These are phyloP conservation scores for Yponomeuta malinellus DNA, from an alignment of 2,888 invertebrate genomes.

Conservation along the genomic window DNA sequence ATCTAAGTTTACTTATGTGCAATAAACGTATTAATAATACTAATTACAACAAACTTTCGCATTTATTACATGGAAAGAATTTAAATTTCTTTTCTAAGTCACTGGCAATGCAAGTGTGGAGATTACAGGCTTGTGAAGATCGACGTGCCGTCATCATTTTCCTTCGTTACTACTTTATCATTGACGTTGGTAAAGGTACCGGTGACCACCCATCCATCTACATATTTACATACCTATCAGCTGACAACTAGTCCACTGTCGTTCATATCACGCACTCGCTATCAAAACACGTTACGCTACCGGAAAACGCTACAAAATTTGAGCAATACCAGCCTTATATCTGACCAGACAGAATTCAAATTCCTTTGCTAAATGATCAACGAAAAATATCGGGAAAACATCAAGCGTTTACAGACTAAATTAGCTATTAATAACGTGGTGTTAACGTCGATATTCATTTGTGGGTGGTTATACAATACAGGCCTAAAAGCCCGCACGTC, in stretches of 20 bases:
- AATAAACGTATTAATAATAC: too few relatives aligned
- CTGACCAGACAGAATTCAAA: conserved; percentile 14
- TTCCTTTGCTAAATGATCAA: conserved; percentile 39
- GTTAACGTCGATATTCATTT: conserved; percentile 25
- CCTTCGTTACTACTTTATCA: conserved; percentile 31
- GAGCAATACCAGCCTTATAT: conserved; percentile 32
- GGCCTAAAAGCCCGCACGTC: conserved; percentile 70
- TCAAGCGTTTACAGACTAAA: conserved; percentile 25
- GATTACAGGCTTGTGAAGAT: too few relatives aligned
- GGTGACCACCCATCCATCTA: conserved; percentile 69
- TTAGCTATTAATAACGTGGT: conserved; percentile 11
- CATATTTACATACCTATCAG: conserved; percentile 71
- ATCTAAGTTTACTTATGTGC: too few relatives aligned
- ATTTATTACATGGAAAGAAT: too few relatives aligned
- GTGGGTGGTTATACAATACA: conserved; percentile 44
- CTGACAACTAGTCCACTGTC: conserved; percentile 67
- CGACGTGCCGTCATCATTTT: too few relatives aligned
- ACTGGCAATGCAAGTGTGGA: too few relatives aligned
- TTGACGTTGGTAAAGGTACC: conserved; percentile 41
- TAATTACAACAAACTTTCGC: too few relatives aligned
- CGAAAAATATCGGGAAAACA: conserved; percentile 29
- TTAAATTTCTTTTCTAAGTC: too few relatives aligned
- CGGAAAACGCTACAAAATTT: conserved; percentile 44
- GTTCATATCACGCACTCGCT: conserved; percentile 45
- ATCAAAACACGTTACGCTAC: conserved; percentile 46